Base-by-base conservation (phyloP, 2,797 vertebrate genomes). In the Ctenopoma kingsleyae region DNA sequence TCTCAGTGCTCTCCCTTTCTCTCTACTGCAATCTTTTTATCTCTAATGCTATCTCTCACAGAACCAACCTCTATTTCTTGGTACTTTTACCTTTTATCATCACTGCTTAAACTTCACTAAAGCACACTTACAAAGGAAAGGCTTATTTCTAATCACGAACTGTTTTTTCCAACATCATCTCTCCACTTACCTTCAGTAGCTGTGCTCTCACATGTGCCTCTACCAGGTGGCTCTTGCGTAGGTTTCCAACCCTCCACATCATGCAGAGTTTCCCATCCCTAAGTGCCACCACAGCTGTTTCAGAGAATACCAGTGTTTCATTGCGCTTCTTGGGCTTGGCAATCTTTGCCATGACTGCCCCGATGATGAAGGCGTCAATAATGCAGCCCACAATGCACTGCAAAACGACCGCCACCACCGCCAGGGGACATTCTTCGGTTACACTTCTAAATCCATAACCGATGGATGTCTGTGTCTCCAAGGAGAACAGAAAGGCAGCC, bases 241-340 rank as follows among this genome's bases (percentile, higher is more conserved):
- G 88, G 89, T 98, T 98, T 59, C 95, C 96, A 1, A 98, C 96
- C 46, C 96, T 92, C 96, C 97, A 98, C 97, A 97, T 98, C 91
- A 98, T 95, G 89, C 96, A 97, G 82, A 97, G 94, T 78, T 96
- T 96, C 51, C 89, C 95, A 16, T 97, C 96, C 46, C 97, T 95
- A 84, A 96, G 90, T 0, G 96, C 95, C 84, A 97, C 95, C 23
- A 97, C 96, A 2, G 97, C 97, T 44, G 93, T 94, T 55, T 96
- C 89, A 0, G 96, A 97, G 90, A 97, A 98, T 77, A 96, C 89
- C 67, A 98, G 90, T 1, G 97, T 98, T 89, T 96, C 95, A 41
- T 98, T 98, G 91, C 97, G 96, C 88, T 97, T 97, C 93, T 98
- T 98, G 92, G 97, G 97, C 94, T 97, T 97, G 85, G 97, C 96